A percentile compares a stretch with the other conserved stretches of the same genome.
Conservation (phyloP, 1,140 invertebrate species). For the Bilobella aurantiaca region DNA sequence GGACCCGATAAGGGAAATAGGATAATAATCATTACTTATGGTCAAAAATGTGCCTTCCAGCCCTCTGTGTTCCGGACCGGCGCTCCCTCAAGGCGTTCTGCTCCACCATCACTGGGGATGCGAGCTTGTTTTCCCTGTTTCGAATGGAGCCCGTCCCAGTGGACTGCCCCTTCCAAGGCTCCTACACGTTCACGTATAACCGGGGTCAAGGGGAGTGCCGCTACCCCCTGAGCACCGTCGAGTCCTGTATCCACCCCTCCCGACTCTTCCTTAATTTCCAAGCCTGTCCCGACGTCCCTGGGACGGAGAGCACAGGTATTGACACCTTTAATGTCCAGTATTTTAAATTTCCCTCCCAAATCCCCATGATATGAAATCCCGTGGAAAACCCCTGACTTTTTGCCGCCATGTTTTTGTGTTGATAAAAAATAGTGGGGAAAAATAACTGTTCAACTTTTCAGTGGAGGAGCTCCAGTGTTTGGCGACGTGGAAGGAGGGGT, state of each 20-base stretch:
- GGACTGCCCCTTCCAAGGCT: conserved; percentile 65
- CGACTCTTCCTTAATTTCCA: conserved; percentile 75
- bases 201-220: conserved; percentile 63
- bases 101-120: conserved; percentile 74
- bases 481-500: conserved; percentile 45
- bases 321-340: too few relatives aligned
- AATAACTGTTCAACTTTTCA: conserved; percentile 32
- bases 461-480: conserved; percentile 43
- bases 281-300: conserved; percentile 77
- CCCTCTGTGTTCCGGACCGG: conserved; percentile 59
- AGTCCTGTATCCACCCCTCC: conserved; percentile 70
- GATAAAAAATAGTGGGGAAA: too few relatives aligned
- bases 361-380: too few relatives aligned
- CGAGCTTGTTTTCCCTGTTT: conserved; percentile 76
- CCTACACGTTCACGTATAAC: conserved; percentile 75
- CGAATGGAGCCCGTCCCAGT: conserved; percentile 65
- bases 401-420: too few relatives aligned
- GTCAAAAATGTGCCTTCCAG: conserved; percentile 46
- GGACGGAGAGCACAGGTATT: conserved; percentile 51
- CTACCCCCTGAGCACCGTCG: conserved; percentile 62
- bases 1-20: too few relatives aligned
- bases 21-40: too few relatives aligned
- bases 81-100: conserved; percentile 65
- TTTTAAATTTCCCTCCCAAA: too few relatives aligned
- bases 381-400: too few relatives aligned